phyloP scores from a whole-genome alignment of 2,797 vertebrate genomes.

The Enoplosus armatus region DNA sequence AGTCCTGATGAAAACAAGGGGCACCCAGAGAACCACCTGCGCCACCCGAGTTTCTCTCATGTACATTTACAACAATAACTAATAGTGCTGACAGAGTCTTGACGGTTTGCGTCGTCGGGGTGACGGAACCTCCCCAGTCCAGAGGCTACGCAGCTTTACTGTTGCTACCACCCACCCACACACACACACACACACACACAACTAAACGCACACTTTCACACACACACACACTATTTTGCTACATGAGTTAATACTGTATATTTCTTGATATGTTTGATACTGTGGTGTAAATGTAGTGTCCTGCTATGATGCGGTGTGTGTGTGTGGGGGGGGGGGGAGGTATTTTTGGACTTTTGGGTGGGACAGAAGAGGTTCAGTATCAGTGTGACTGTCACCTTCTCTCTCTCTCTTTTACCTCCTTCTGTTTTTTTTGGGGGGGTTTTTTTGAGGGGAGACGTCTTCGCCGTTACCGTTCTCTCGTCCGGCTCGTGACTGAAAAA shows the following conservation, averaged over 20 bases:
- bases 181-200: slow-evolving; percentile 38
- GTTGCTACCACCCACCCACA: slow-evolving; percentile 31
- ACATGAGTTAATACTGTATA: slow-evolving; percentile 82
- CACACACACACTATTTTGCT: slow-evolving; percentile 76
- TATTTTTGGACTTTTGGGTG: slow-evolving; percentile 47
- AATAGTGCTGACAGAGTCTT: background rate
- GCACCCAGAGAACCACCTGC: background rate
- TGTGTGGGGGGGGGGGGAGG: background rate
- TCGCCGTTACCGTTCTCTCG: slow-evolving; percentile 53
- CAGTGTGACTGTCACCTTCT: slow-evolving; percentile 36
- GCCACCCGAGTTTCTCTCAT: background rate
- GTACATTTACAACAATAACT: background rate
- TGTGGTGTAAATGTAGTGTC: slow-evolving; percentile 85
- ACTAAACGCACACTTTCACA: slow-evolving; percentile 41
- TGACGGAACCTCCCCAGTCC: slow-evolving; percentile 18
- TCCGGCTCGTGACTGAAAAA: slow-evolving; percentile 70
- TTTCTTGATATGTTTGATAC: slow-evolving; percentile 83
- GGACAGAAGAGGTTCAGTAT: slow-evolving; percentile 35
- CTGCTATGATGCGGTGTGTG: slow-evolving; percentile 54
- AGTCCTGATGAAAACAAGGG: background rate
- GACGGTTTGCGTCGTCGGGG: slow-evolving; percentile 12
- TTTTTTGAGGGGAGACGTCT: slow-evolving; percentile 27
- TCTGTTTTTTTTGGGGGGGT: too few species aligned
- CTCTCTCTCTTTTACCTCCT: slow-evolving; percentile 46
- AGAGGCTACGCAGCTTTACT: slow-evolving; percentile 40